A percentile compares a stretch with the other conserved stretches of the same genome.
These are phyloP conservation scores for Antechinus stuartii DNA, from an alignment of 2,113 vertebrate genomes.

Conservation along the genomic window DNA sequence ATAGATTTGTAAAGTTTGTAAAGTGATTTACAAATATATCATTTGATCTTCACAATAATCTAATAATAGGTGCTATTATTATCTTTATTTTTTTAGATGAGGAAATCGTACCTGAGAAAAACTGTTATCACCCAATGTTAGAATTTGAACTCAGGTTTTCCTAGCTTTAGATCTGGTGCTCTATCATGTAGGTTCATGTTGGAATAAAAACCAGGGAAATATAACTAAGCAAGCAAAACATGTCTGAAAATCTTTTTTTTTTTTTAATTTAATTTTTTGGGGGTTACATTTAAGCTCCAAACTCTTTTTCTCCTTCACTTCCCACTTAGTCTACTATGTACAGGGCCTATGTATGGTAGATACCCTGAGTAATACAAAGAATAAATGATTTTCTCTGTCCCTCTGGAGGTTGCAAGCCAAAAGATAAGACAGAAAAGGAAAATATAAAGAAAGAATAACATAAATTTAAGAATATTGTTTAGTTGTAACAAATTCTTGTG, in stretches of 20 bases:
- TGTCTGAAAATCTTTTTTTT: not conserved
- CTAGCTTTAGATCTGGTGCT: not conserved
- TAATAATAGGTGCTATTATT: not conserved
- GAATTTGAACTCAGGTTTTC: not conserved
- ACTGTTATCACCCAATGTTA: not conserved
- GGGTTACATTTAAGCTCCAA: not conserved
- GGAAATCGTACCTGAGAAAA: not conserved
- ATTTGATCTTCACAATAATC: not conserved
- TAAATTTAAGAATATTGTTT: not conserved
- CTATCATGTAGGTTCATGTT: not conserved
- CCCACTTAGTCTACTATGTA: not conserved
- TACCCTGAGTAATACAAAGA: not conserved
- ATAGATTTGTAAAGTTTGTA: no score
- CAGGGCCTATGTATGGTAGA: not conserved
- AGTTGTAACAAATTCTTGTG: not conserved
- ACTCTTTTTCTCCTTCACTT: not conserved
- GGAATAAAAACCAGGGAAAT: not conserved
- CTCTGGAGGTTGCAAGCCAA: not conserved
- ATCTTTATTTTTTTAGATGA: no score
- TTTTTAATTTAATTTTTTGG: not conserved
- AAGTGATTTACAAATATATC: no score
- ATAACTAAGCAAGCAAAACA: not conserved
- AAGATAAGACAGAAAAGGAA: not conserved
- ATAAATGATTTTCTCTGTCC: not conserved
- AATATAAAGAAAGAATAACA: not conserved